Evolutionary conservation across 2,797 vertebrate species (phyloP).

Genomic region (Picus viridis): DNA sequence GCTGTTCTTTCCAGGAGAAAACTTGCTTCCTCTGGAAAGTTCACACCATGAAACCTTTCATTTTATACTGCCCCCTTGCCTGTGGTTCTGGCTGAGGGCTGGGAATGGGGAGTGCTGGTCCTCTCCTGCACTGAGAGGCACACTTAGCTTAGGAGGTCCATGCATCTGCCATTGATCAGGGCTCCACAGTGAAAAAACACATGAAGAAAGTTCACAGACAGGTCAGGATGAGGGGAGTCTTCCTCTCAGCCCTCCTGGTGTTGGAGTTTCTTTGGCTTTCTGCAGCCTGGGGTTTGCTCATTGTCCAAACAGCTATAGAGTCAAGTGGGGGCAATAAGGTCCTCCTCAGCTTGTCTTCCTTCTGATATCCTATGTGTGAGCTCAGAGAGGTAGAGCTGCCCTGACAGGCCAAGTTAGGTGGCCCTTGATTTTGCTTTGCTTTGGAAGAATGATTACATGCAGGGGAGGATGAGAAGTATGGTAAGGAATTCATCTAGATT

Average conservation of each 20-base stretch:
- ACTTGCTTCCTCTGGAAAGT: slow-evolving; percentile 29
- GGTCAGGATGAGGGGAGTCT: neutral
- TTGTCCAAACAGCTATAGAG: neutral
- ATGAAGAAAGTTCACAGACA: neutral
- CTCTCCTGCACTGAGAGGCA: neutral
- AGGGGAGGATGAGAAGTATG: neutral
- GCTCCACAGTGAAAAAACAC: neutral
- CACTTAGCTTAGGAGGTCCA: neutral
- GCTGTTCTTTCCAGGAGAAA: slow-evolving; percentile 21
- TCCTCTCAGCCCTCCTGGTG: neutral
- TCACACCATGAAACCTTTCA: neutral
- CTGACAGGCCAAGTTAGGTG: neutral
- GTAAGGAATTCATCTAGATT: neutral
- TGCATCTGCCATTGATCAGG: neutral
- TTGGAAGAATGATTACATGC: neutral
- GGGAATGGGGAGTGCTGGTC: neutral
- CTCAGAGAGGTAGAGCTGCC: neutral
- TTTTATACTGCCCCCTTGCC: neutral
- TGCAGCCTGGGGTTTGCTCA: neutral
- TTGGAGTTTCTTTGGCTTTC: neutral
- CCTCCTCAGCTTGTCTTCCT: neutral
- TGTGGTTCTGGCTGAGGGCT: accelerated
- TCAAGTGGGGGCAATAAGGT: neutral
- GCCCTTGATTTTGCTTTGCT: neutral
- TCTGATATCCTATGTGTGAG: neutral